phyloP scores from a whole-genome alignment of 2,113 vertebrate genomes.

The Microtus oregoni region DNA sequence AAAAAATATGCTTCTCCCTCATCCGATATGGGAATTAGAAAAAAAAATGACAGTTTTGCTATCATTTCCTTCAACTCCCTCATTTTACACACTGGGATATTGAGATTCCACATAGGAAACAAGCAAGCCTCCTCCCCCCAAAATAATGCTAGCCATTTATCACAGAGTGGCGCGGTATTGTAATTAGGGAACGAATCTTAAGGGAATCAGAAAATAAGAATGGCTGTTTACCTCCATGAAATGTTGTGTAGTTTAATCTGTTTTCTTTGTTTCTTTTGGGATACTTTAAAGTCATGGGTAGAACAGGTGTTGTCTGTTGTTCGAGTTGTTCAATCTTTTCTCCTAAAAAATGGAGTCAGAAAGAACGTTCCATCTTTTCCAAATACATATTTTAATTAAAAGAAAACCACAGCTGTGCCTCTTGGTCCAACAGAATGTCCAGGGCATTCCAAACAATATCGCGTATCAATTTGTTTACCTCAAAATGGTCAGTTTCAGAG shows the following conservation, averaged over 20 bases:
- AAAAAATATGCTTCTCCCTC: not conserved
- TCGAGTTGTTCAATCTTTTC: not conserved
- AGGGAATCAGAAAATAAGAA: constrained; percentile 36
- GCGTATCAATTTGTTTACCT: not conserved
- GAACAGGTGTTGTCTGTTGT: not conserved
- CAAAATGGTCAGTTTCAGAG: not conserved
- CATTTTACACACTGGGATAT: not conserved
- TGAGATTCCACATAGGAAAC: not conserved
- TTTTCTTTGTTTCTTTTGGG: not conserved
- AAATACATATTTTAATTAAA: not conserved
- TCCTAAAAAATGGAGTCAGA: not conserved
- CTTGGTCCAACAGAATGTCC: not conserved
- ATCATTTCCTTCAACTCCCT: not conserved
- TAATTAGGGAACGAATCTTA: not conserved
- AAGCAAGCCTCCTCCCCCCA: not conserved
- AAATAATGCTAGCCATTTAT: not conserved
- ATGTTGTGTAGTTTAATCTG: not conserved
- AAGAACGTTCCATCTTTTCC: not conserved
- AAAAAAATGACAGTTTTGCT: not conserved
- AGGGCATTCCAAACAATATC: not conserved
- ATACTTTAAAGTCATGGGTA: not conserved
- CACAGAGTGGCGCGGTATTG: not conserved
- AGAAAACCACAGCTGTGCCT: not conserved
- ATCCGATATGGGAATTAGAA: not conserved
- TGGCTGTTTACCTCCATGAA: not conserved